Conservation (phyloP, 1,140 invertebrate genomes). For the Holcopasites calliopsidis region DNA sequence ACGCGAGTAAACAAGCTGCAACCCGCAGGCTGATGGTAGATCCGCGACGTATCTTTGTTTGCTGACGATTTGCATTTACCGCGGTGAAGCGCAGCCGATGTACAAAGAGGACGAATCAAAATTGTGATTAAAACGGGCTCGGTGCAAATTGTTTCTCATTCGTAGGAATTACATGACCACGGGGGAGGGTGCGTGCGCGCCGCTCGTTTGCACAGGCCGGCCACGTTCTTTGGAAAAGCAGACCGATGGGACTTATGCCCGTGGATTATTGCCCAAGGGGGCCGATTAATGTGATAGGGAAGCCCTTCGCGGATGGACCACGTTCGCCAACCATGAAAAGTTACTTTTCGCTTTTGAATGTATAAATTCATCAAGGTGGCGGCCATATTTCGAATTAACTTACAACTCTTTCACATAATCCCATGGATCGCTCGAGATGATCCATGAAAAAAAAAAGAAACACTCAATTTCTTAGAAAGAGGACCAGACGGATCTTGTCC, state of each 20-base stretch:
- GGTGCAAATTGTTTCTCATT: constrained; percentile 55
- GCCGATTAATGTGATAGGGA: neutral
- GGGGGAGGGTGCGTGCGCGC: neutral
- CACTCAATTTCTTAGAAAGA: neutral
- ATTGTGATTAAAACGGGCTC: constrained; percentile 60
- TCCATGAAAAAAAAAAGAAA: neutral
- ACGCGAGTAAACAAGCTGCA: constrained; percentile 23
- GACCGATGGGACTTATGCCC: constrained; percentile 7
- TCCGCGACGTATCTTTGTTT: constrained; percentile 37
- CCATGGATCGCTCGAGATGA: too few relatives aligned
- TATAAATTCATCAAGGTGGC: too few relatives aligned
- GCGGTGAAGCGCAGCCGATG: constrained; percentile 21
- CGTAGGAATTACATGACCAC: constrained; percentile 27
- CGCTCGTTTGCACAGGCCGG: constrained; percentile 11
- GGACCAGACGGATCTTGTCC: neutral
- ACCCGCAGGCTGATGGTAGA: too few relatives aligned
- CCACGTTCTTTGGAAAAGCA: constrained; percentile 19
- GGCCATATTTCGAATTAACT: too few relatives aligned
- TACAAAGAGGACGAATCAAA: constrained; percentile 45
- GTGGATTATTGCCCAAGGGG: constrained; percentile 18
- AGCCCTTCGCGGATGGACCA: neutral
- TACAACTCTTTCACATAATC: too few relatives aligned
- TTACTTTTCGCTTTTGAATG: neutral
- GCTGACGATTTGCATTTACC: constrained; percentile 47
- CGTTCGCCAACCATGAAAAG: neutral